Conservation (phyloP, 2,113 vertebrate genomes). For the Clarias batrachus region DNA sequence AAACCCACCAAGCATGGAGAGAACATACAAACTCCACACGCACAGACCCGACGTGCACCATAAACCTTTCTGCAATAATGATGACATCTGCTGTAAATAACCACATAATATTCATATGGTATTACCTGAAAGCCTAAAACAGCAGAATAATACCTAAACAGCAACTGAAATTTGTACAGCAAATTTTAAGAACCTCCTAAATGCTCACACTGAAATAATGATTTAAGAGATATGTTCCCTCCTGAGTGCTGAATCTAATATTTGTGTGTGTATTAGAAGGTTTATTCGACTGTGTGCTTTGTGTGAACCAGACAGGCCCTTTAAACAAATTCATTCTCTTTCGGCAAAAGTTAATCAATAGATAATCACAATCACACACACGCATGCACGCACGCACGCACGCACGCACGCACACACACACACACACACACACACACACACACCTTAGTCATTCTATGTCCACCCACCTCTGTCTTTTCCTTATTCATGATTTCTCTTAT, state of each 20-base stretch:
- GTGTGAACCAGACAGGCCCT: conserved; percentile 15
- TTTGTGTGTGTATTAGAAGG: neutral
- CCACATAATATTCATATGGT: neutral
- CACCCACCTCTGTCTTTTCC: conserved; percentile 41
- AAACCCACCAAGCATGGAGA: too few species aligned
- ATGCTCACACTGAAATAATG: neutral
- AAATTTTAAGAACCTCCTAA: neutral
- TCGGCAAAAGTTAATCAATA: neutral
- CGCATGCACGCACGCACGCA: conserved; percentile 12
- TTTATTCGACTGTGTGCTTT: neutral
- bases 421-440: conserved; percentile 3
- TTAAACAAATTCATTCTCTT: conserved; percentile 13
- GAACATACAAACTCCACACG: too few species aligned
- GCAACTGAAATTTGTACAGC: neutral
- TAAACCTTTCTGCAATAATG: neutral
- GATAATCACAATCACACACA: neutral
- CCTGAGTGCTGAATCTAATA: neutral
- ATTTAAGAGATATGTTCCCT: neutral
- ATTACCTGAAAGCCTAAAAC: neutral
- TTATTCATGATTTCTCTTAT: conserved; percentile 53
- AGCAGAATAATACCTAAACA: neutral
- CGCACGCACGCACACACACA: conserved; percentile 3
- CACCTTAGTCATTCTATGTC: conserved; percentile 59
- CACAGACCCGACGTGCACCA: neutral
- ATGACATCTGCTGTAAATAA: neutral